phyloP scores from a whole-genome alignment of 2,113 vertebrate species.

The Leuciscus idus region DNA sequence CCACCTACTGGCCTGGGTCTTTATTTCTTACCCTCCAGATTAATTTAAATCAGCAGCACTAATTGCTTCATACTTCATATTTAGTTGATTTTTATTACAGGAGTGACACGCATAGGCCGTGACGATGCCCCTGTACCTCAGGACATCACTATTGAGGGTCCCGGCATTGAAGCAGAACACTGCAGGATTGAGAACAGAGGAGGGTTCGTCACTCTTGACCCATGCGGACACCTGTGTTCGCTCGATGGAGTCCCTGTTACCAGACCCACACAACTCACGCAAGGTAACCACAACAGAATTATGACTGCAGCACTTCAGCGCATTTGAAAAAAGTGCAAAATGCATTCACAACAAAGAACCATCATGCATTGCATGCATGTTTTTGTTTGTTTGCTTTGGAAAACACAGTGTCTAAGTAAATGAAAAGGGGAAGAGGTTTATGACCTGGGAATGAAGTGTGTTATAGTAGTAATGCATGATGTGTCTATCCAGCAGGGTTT shows the following conservation, averaged over 20 bases:
- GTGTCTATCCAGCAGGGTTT: conserved; percentile 21
- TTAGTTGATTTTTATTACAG: conserved; percentile 60
- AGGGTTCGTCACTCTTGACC: conserved; percentile 79
- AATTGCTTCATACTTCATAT: not conserved
- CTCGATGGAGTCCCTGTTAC: conserved; percentile 77
- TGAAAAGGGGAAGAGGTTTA: conserved; percentile 14
- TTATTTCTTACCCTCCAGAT: not conserved
- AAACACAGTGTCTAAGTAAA: not conserved
- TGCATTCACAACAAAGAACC: not conserved
- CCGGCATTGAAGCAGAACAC: conserved; percentile 78
- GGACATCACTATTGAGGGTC: conserved; percentile 78
- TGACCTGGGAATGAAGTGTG: conserved; percentile 6
- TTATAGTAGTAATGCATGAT: conserved; percentile 32
- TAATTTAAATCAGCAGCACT: not conserved
- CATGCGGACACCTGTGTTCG: conserved; percentile 79
- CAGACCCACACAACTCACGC: conserved; percentile 77
- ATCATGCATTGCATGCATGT: not conserved
- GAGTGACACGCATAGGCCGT: conserved; percentile 78
- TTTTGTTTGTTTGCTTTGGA: conserved; percentile 1
- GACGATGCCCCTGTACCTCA: conserved; percentile 77
- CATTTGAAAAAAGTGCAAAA: not conserved
- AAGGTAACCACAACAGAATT: conserved; percentile 69
- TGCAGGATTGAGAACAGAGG: conserved; percentile 76
- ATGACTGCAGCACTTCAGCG: not conserved
- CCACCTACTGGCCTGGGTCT: not conserved